Conservation (phyloP, 2,797 vertebrate genomes). For the Amblyraja radiata region DNA sequence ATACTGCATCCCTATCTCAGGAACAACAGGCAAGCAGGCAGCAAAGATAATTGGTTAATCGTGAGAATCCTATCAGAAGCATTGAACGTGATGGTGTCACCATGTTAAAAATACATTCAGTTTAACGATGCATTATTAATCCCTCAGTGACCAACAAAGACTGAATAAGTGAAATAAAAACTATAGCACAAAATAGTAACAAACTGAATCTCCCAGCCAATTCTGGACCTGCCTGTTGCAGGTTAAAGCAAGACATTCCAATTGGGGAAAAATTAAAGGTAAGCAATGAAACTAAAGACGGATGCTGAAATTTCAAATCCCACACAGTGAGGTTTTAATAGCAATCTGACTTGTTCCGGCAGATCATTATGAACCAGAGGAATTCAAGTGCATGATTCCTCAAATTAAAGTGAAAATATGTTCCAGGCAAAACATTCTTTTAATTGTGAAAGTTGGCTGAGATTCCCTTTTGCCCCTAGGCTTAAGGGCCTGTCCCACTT, state of each 20-base stretch:
- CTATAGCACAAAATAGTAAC: neutral
- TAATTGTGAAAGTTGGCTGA: no score
- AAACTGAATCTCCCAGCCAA: neutral
- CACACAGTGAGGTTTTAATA: no score
- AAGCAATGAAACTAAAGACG: neutral
- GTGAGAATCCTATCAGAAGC: neutral
- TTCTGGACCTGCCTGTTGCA: neutral
- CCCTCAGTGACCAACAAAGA: neutral
- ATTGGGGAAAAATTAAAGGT: neutral
- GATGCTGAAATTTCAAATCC: neutral
- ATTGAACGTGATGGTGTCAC: neutral
- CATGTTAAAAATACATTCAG: neutral
- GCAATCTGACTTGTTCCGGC: no score
- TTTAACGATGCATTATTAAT: neutral
- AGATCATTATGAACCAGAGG: neutral
- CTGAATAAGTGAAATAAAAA: neutral
- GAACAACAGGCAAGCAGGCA: neutral
- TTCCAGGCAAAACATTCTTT: no score
- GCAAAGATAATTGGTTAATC: neutral
- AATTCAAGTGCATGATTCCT: neutral
- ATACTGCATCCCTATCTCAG: neutral
- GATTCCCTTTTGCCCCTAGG: no score
- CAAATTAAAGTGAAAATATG: no score
- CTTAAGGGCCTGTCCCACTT: no score
- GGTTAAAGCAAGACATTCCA: neutral